Base-by-base conservation (phyloP, 1,140 invertebrate genomes). In the Lutraria rhynchaena region DNA sequence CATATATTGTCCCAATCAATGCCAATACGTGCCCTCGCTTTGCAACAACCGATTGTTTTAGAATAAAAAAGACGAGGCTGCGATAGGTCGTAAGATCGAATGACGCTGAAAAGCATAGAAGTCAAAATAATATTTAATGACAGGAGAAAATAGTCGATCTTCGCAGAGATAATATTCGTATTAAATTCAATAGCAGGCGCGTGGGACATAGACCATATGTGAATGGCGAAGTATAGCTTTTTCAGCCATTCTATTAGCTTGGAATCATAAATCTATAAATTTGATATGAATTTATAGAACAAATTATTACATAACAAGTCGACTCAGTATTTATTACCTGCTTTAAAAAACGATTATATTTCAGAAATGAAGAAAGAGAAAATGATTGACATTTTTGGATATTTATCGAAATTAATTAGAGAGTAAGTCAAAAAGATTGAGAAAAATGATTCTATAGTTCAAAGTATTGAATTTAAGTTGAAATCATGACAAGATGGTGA, bases 1-100 rank as follows among this genome's bases (percentile, higher is more conserved):
- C 31, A 41, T 49, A 67, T 67, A 67, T 67, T 67, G 41, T 67
- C 63, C 44, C 27, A 67, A 67, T 67, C 63, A 41, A 67, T 67
- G 22, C 1, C 9, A 67, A 67, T 22, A 49, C 63, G 63, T 67
- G 63, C 63, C 63, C 49, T 46, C 49, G n/a, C 41, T 67, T 67
- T 51, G 27, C 63, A 41, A 67, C 44, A 24, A 31, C 41, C 44
- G 44, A 67, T 46, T 67, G 63, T 67, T 67, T 67, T 51, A 46
- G 44, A 3, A 19, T 15, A 46, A 46, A 41, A 41, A 67, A 67
- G 37, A 67, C 63, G 44, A 44, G 22, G 1, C 41, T 31, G 41
- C 15, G 4, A 49, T 67, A 46, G 63, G 35, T 29, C 15, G 3
- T 27, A n/a, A 67, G 46, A 67, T 67, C 63, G 63, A 67, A 67